Conservation (phyloP, 2,113 vertebrate genomes). For the Micromys minutus region DNA sequence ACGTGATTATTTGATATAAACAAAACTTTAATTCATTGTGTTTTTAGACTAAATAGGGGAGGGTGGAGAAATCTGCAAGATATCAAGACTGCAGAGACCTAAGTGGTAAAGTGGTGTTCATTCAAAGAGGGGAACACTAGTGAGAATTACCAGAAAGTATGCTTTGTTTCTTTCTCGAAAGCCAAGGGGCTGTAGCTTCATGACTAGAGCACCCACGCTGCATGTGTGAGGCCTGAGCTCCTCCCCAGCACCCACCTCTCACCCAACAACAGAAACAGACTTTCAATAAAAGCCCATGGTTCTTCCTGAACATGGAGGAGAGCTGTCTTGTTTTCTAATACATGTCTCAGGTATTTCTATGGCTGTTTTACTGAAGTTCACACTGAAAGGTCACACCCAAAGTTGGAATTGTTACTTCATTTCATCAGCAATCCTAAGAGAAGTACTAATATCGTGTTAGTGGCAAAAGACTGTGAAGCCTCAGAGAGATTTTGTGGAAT, state of each 20-base stretch:
- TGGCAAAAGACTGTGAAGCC: not conserved
- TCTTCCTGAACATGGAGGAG: not conserved
- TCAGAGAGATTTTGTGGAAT: slow-evolving; percentile 20
- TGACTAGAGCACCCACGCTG: not conserved
- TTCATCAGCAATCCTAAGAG: not conserved
- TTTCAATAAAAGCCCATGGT: slow-evolving; percentile 59
- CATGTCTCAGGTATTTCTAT: slow-evolving; percentile 58
- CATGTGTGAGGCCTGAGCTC: not conserved
- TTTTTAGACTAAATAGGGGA: not conserved
- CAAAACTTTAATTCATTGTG: not conserved
- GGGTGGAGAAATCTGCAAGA: not conserved
- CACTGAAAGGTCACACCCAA: slow-evolving; percentile 33
- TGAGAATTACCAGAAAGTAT: slow-evolving; percentile 1
- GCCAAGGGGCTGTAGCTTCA: not conserved
- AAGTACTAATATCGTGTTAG: not conserved
- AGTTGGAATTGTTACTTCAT: slow-evolving; percentile 11
- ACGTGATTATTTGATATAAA: not conserved
- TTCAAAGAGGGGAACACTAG: slow-evolving; percentile 18
- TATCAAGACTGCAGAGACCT: not conserved
- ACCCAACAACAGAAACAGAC: not conserved
- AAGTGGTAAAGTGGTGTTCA: not conserved
- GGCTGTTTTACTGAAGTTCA: slow-evolving; percentile 41
- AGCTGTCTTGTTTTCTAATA: slow-evolving; percentile 46
- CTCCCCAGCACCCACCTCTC: not conserved
- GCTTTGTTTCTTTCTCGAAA: slow-evolving; percentile 57